A percentile compares a stretch with the other conserved stretches of the same genome.
These are phyloP conservation scores for Alligator sinensis DNA, from an alignment of 2,113 vertebrate genomes.

Conservation along the genomic window DNA sequence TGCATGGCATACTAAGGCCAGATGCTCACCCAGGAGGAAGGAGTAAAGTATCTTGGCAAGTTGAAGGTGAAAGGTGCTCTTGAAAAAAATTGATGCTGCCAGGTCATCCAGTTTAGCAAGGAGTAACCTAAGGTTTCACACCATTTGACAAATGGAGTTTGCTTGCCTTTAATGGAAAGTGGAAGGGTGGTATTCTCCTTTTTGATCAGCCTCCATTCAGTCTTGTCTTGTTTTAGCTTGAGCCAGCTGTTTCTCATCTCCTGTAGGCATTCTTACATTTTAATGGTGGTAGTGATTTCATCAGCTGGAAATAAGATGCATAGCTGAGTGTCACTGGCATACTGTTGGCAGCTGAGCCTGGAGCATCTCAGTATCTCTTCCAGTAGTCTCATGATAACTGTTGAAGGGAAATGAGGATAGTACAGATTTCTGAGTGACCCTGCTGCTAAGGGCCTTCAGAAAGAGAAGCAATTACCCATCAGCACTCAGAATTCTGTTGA, in stretches of 20 bases:
- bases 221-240: background rate
- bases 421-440: background rate
- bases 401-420: background rate
- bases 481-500: background rate
- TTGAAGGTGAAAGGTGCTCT: background rate
- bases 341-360: background rate
- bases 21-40: background rate
- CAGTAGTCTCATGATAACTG: background rate
- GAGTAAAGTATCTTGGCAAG: background rate
- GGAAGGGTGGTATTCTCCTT: background rate
- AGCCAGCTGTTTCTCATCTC: background rate
- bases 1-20: background rate
- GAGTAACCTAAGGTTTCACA: background rate
- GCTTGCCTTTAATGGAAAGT: background rate
- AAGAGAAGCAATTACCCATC: background rate
- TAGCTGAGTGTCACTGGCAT: background rate
- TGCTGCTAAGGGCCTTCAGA: background rate
- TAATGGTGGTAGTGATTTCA: fast-evolving
- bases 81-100: background rate
- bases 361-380: background rate
- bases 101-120: background rate
- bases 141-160: background rate
- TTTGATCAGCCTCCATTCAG: background rate
- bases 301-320: background rate
- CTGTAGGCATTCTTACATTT: background rate